phyloP scores from a whole-genome alignment of 2,797 vertebrate species.

The Macrochelys suwanniensis region DNA sequence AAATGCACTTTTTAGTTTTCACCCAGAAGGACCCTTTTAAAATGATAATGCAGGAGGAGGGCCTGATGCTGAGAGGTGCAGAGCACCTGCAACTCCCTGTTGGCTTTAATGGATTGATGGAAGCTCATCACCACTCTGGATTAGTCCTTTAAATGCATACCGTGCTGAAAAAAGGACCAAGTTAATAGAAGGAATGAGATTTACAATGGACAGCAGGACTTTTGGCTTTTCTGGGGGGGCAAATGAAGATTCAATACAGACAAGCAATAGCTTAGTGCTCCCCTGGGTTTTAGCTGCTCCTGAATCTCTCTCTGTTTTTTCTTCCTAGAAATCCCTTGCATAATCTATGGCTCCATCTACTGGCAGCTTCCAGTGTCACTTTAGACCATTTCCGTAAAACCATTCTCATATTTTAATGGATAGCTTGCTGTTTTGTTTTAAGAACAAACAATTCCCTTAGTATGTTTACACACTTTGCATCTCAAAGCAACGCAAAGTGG shows the following conservation, averaged over 20 bases:
- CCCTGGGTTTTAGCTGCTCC: conserved; percentile 18
- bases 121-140: not conserved
- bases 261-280: conserved; percentile 44
- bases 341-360: conserved; percentile 51
- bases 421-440: conserved; percentile 16
- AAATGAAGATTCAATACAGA: not conserved
- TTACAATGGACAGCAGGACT: not conserved
- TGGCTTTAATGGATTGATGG: not conserved
- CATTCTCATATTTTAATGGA: not conserved
- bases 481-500: not conserved
- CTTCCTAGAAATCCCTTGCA: not conserved
- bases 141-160: not conserved
- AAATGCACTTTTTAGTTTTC: not conserved
- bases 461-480: not conserved
- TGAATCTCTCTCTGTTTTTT: conserved; percentile 10
- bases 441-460: conserved; percentile 26
- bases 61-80: fast-evolving
- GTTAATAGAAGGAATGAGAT: not conserved
- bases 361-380: conserved; percentile 45
- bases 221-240: fast-evolving
- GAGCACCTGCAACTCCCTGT: fast-evolving
- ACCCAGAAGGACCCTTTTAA: fast-evolving
- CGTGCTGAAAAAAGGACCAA: not conserved
- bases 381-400: conserved; percentile 4
- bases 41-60: not conserved